A percentile compares a stretch with the other conserved stretches of the same genome.
Conservation (phyloP, 2,797 vertebrate genomes). For the Erpetoichthys calabaricus region DNA sequence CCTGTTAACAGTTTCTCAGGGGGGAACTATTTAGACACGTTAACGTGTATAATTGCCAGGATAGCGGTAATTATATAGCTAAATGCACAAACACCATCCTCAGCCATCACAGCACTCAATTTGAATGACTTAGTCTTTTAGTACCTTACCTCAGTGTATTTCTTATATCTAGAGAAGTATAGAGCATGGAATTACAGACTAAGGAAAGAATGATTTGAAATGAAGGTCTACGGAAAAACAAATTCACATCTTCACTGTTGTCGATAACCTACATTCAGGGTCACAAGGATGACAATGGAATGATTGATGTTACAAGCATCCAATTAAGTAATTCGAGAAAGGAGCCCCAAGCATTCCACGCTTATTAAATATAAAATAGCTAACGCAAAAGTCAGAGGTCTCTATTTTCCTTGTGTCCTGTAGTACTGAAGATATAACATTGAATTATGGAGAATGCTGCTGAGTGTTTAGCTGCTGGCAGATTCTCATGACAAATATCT, state of each 20-base stretch:
- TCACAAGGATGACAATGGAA: conserved; percentile 60
- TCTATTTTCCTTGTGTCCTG: conserved; percentile 33
- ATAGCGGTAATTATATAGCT: conserved; percentile 14
- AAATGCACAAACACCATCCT: conserved; percentile 6
- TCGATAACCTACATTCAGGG: conserved; percentile 61
- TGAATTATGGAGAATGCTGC: conserved; percentile 58
- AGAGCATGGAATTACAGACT: too few species aligned
- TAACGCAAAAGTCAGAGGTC: conserved; percentile 52
- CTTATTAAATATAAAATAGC: conserved; percentile 68
- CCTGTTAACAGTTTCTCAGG: conserved; percentile 1
- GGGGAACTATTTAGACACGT: conserved; percentile 7
- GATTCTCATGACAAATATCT: conserved; percentile 53
- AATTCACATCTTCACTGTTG: conserved; percentile 60
- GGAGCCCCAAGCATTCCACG: conserved; percentile 40
- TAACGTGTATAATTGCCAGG: conserved; percentile 13
- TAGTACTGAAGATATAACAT: conserved; percentile 35
- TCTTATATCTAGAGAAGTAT: too few species aligned
- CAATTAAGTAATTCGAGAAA: conserved; percentile 61
- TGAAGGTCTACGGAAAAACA: conserved; percentile 23
- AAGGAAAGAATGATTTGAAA: too few species aligned
- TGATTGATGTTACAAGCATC: conserved; percentile 63
- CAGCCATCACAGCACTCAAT: conserved; percentile 12
- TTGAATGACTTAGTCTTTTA: conserved; percentile 7
- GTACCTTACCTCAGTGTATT: too few species aligned
- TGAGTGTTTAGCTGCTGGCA: conserved; percentile 54